These are phyloP conservation scores for Tortrix viridana DNA, from an alignment of 2,888 invertebrate species.

Conservation along the genomic window DNA sequence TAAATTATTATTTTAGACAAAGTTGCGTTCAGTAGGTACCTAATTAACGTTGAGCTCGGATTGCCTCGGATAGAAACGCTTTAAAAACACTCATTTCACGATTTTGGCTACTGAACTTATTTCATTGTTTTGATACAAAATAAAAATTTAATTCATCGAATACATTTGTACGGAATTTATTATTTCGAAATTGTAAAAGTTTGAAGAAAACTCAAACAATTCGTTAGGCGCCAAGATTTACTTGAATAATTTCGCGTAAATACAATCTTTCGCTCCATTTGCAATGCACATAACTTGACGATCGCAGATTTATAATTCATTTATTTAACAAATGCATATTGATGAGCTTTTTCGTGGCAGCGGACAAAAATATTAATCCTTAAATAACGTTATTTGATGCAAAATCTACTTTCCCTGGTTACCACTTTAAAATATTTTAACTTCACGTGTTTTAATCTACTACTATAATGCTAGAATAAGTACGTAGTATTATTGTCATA, in stretches of 20 bases:
- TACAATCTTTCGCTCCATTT: constrained; percentile 73
- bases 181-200: constrained; percentile 66
- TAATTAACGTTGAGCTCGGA: too few species aligned
- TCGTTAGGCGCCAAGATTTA: constrained; percentile 72
- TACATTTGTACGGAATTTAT: constrained; percentile 50
- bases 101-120: too few species aligned
- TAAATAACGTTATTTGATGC: too few species aligned
- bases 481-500: too few species aligned
- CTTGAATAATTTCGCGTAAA: constrained; percentile 74
- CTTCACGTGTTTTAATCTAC: too few species aligned
- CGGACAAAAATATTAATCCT: neutral
- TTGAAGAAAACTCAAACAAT: constrained; percentile 70
- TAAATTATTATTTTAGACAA: too few species aligned
- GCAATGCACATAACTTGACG: constrained; percentile 68
- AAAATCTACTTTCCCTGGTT: neutral
- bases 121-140: too few species aligned
- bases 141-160: constrained; percentile 46
- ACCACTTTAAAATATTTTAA: too few species aligned
- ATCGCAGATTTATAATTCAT: constrained; percentile 39
- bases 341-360: neutral
- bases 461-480: too few species aligned
- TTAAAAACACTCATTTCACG: too few species aligned
- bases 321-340: constrained; percentile 34
- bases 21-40: too few species aligned
- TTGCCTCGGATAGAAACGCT: too few species aligned